phyloP scores from a whole-genome alignment of 2,113 vertebrate species.

The Suncus etruscus region DNA sequence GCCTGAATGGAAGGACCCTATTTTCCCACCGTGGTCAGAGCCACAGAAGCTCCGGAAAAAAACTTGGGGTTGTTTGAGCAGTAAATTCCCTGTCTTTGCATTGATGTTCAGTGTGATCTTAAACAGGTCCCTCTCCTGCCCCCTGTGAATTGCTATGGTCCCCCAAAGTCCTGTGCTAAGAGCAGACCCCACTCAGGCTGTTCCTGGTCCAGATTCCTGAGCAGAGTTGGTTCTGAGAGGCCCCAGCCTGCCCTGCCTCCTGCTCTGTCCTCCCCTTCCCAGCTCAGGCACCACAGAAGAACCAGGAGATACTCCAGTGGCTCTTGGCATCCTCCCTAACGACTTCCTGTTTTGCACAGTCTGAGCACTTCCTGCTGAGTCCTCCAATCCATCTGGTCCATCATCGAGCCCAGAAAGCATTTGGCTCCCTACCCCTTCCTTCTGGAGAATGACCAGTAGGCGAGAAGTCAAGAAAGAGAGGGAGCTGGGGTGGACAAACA shows the following conservation, averaged over 20 bases:
- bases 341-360: conserved; percentile 49
- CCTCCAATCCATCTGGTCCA: not conserved
- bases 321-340: no score
- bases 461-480: not conserved
- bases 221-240: not conserved
- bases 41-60: not conserved
- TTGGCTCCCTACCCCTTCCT: not conserved
- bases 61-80: not conserved
- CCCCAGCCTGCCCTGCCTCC: no score
- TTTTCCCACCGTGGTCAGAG: not conserved
- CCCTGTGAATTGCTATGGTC: not conserved
- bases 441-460: not conserved
- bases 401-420: not conserved
- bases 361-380: not conserved
- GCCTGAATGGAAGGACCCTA: not conserved
- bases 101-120: not conserved
- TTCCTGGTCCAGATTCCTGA: not conserved
- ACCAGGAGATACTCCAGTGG: no score
- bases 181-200: no score
- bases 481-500: accelerated
- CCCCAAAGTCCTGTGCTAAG: not conserved
- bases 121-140: not conserved
- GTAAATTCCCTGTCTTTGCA: not conserved
- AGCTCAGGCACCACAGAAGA: no score
- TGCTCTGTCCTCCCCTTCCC: no score